A percentile compares a stretch with the other conserved stretches of the same genome.
Conservation (phyloP, 1,140 invertebrate genomes). For the Achatina immaculata region DNA sequence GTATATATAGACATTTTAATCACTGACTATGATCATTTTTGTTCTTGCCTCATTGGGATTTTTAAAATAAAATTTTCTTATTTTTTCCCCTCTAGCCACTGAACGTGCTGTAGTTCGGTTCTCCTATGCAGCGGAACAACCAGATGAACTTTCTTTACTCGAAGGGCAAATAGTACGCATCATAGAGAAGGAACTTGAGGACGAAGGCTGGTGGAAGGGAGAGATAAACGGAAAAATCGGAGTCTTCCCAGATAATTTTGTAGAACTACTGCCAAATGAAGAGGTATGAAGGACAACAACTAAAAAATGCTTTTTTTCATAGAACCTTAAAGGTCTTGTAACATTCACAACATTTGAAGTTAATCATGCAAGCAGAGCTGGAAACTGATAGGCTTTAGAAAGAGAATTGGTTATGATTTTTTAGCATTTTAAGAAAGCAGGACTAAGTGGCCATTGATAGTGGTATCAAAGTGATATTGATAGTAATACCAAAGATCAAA, state of each 20-base stretch:
- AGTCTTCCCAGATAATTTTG: conserved; percentile 97
- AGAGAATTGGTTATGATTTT: neutral
- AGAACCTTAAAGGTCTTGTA: no score
- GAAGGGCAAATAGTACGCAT: conserved; percentile 90
- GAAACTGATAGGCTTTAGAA: neutral
- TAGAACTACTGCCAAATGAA: conserved; percentile 63
- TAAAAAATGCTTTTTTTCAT: neutral
- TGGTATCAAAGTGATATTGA: no score
- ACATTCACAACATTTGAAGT: no score
- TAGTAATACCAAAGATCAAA: no score
- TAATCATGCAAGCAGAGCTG: no score
- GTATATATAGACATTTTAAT: no score
- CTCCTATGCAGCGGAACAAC: conserved; percentile 90
- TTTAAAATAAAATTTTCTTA: neutral
- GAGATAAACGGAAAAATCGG: conserved; percentile 90
- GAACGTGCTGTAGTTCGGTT: conserved; percentile 85
- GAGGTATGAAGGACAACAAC: conserved; percentile 48
- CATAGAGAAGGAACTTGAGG: conserved; percentile 84
- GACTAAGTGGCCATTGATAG: no score
- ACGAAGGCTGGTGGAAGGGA: conserved; percentile 97
- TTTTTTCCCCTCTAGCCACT: conserved; percentile 22
- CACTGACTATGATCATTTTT: no score
- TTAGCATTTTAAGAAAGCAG: no score
- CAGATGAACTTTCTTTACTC: conserved; percentile 88
- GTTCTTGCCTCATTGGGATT: neutral